These are phyloP conservation scores for Odocoileus virginianus DNA, from an alignment of 2,113 vertebrate species.

Conservation along the genomic window DNA sequence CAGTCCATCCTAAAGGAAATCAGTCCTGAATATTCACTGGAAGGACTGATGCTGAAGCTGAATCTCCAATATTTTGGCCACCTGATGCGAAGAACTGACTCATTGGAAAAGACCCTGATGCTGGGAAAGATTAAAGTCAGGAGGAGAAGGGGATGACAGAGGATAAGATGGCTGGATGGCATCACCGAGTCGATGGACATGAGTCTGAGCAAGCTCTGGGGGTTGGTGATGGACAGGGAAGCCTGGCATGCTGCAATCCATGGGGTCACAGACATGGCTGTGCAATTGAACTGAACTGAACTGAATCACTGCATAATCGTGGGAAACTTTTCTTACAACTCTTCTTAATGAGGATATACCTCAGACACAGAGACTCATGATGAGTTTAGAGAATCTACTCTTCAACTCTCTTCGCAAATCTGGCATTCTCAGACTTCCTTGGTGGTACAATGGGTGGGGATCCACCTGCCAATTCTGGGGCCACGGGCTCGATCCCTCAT, in stretches of 20 bases:
- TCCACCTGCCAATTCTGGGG: neutral
- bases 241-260: neutral
- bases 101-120: neutral
- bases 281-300: neutral
- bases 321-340: neutral
- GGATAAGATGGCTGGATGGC: neutral
- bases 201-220: neutral
- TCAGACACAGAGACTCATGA: neutral
- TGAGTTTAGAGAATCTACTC: neutral
- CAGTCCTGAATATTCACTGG: neutral
- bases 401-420: neutral
- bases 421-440: neutral
- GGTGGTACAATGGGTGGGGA: neutral
- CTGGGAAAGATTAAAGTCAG: neutral
- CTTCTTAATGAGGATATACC: neutral
- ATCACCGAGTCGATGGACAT: neutral
- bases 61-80: neutral
- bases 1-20: neutral
- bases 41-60: neutral
- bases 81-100: neutral
- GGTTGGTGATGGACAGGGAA: neutral
- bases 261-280: neutral
- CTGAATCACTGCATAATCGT: neutral
- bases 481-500: neutral
- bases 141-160: neutral